Evolutionary conservation across 2,113 vertebrate species (phyloP).

Genomic region (Pseudopipra pipra): DNA sequence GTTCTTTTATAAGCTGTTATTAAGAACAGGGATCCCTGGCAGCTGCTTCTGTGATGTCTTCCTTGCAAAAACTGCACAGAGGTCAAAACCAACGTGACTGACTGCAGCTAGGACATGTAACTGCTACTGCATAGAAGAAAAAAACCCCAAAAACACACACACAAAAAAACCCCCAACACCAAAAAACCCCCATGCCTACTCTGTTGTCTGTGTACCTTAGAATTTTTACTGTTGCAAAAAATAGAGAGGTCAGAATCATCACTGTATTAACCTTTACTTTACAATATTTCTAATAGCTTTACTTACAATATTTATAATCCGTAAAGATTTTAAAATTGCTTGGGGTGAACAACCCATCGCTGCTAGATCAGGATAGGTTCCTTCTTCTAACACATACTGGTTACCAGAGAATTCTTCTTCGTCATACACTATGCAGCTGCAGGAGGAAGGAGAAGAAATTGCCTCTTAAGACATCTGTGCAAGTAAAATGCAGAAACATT

Average conservation of each 20-base stretch:
- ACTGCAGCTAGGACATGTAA: neutral
- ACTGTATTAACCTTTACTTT: constrained; percentile 49
- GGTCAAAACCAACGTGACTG: neutral
- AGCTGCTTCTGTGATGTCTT: neutral
- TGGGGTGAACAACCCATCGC: constrained; percentile 84
- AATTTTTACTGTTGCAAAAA: neutral
- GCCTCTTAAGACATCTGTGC: neutral
- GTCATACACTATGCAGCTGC: constrained; percentile 89
- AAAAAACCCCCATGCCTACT: neutral
- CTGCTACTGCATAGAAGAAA: neutral
- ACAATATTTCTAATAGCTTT: constrained; percentile 68
- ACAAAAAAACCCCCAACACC: neutral
- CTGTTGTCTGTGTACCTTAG: neutral
- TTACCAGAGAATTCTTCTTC: constrained; percentile 83
- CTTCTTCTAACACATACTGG: constrained; percentile 93
- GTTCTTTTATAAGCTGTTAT: neutral
- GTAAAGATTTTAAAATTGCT: constrained; percentile 81
- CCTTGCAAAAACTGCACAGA: neutral
- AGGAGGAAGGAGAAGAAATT: constrained; percentile 24
- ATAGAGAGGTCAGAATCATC: neutral
- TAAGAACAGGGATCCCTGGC: neutral
- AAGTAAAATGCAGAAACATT: neutral
- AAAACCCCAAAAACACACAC: too few relatives aligned
- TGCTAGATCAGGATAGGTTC: constrained; percentile 80
- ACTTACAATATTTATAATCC: constrained; percentile 85